Evolutionary conservation across 2,888 invertebrate genomes (phyloP).

Genomic region (Sipunculus nudus): DNA sequence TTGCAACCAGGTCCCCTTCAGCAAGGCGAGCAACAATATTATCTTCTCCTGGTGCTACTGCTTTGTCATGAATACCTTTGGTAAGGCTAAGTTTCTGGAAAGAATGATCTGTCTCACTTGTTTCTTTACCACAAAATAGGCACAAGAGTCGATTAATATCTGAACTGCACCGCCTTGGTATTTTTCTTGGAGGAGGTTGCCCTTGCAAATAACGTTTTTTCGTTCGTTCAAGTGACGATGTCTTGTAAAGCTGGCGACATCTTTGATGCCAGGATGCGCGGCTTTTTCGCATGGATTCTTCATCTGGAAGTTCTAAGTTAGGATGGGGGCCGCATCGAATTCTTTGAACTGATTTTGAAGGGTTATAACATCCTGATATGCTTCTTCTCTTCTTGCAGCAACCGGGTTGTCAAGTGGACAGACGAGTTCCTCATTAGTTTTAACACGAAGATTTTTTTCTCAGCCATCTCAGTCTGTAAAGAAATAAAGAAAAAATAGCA

Average conservation of each 20-base stretch:
- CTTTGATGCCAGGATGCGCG: constrained; percentile 17
- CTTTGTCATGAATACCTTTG: constrained; percentile 17
- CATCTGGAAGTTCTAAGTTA: constrained; percentile 10
- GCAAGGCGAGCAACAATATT: too few relatives aligned
- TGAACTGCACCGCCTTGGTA: background rate
- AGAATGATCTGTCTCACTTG: constrained; percentile 18
- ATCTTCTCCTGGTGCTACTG: too few relatives aligned
- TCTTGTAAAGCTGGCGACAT: constrained; percentile 14
- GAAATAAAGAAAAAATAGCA: too few relatives aligned
- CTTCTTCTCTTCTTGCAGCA: background rate
- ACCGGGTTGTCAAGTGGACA: constrained; percentile 1
- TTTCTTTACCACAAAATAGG: too few relatives aligned
- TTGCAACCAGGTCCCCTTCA: too few relatives aligned
- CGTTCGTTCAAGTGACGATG: constrained; percentile 19
- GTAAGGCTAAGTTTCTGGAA: constrained; percentile 19
- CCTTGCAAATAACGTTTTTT: constrained; percentile 18
- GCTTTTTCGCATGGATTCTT: background rate
- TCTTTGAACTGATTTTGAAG: constrained; percentile 2
- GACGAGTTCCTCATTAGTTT: background rate
- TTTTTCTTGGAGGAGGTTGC: constrained; percentile 5
- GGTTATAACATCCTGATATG: background rate
- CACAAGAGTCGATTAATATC: constrained; percentile 9
- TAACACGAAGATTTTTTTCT: background rate
- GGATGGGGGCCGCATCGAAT: background rate
- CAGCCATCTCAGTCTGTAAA: too few relatives aligned